phyloP scores from a whole-genome alignment of 2,888 invertebrate genomes.

The Sthenelais limicola region DNA sequence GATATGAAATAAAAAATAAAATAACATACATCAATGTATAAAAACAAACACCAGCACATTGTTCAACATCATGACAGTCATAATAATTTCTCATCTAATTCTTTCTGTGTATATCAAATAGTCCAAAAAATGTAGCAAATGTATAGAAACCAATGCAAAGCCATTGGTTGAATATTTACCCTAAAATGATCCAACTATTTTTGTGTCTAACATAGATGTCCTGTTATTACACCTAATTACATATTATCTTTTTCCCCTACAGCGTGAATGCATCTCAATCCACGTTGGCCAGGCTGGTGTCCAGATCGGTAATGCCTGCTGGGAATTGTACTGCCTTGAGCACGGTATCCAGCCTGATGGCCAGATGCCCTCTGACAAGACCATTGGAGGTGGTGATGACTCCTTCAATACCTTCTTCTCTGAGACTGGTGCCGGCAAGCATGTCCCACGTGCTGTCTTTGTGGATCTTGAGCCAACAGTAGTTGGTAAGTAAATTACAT shows the following conservation, averaged over 20 bases:
- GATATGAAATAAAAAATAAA: too few species aligned
- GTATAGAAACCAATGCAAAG: too few species aligned
- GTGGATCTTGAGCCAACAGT: slow-evolving; percentile 97
- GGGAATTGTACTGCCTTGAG: slow-evolving; percentile 42
- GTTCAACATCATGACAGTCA: too few species aligned
- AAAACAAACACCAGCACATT: too few species aligned
- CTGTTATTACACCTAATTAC: too few species aligned
- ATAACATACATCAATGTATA: too few species aligned
- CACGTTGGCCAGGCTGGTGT: slow-evolving; percentile 40
- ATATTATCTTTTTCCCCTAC: slow-evolving; percentile 39
- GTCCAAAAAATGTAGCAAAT: too few species aligned
- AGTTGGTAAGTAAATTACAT: slow-evolving; percentile 74
- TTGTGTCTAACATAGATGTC: too few species aligned
- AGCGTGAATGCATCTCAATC: slow-evolving; percentile 39
- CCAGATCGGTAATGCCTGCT: slow-evolving; percentile 41
- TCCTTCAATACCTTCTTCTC: slow-evolving; percentile 41
- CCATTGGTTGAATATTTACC: too few species aligned
- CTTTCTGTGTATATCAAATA: too few species aligned
- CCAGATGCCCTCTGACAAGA: slow-evolving; percentile 34
- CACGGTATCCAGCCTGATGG: slow-evolving; percentile 41
- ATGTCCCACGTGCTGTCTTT: slow-evolving; percentile 92
- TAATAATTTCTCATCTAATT: too few species aligned
- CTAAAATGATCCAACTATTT: too few species aligned
- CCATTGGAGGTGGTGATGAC: slow-evolving; percentile 68
- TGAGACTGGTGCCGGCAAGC: slow-evolving; percentile 76